Evolutionary conservation across 2,797 vertebrate species (phyloP).

Genomic region (Melopsittacus undulatus): DNA sequence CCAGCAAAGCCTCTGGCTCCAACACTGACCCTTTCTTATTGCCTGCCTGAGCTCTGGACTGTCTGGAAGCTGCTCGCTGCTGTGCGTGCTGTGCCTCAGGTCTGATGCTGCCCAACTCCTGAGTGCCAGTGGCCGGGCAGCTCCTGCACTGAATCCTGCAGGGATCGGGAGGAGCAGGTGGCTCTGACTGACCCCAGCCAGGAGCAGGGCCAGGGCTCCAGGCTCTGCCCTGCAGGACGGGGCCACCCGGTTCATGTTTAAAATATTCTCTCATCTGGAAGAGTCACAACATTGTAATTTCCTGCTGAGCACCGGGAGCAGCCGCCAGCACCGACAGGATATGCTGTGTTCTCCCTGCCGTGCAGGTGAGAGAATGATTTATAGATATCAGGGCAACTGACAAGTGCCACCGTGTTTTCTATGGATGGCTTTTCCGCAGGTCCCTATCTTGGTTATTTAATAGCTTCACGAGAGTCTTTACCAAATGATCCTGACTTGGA

Average conservation of each 20-base stretch:
- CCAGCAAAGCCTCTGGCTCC: not conserved
- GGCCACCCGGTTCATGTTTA: not conserved
- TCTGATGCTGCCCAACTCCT: not conserved
- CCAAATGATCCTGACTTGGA: not conserved
- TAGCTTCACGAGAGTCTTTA: not conserved
- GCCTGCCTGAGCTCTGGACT: not conserved
- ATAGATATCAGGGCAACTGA: not conserved
- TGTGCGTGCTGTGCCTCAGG: accelerated
- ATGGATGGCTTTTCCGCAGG: not conserved
- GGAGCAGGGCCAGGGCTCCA: not conserved
- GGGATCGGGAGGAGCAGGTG: not conserved
- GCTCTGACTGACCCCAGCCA: too few species aligned
- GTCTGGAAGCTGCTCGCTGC: not conserved
- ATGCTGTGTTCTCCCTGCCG: not conserved
- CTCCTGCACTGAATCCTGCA: accelerated
- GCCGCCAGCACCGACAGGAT: not conserved
- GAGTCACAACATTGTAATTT: not conserved
- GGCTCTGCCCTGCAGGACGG: not conserved
- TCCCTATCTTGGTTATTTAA: not conserved
- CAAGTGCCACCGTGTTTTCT: not conserved
- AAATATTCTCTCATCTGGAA: not conserved
- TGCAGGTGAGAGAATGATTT: not conserved
- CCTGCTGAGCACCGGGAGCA: not conserved
- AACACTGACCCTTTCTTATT: not conserved
- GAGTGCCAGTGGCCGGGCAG: accelerated